Evolutionary conservation across 2,113 vertebrate genomes (phyloP).

Genomic region (Raja brachyura): DNA sequence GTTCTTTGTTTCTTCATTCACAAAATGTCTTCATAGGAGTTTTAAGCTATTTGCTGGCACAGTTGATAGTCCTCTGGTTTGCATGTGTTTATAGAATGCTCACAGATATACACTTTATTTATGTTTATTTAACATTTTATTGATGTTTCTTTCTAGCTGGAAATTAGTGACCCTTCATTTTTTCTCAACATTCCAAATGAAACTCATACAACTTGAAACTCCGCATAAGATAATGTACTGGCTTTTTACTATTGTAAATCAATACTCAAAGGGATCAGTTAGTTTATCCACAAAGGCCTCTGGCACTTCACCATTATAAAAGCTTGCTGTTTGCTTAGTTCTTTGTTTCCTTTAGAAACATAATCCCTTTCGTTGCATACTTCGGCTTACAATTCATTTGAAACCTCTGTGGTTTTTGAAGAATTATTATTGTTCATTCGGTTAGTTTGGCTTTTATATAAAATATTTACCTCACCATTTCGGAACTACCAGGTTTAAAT

Average conservation of each 20-base stretch:
- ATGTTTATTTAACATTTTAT: no score
- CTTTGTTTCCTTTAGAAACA: not conserved
- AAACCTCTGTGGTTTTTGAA: not conserved
- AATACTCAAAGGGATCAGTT: not conserved
- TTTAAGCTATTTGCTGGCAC: not conserved
- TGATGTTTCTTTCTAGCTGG: conserved; percentile 12
- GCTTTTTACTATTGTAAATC: conserved; percentile 3
- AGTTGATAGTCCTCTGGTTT: not conserved
- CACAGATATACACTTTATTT: not conserved
- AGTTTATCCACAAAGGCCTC: not conserved
- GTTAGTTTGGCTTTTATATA: not conserved
- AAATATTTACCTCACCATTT: not conserved
- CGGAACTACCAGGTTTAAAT: not conserved
- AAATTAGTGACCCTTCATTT: not conserved
- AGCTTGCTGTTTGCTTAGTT: not conserved
- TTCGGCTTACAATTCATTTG: not conserved
- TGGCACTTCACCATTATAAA: not conserved
- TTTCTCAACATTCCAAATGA: not conserved
- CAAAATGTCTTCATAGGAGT: not conserved
- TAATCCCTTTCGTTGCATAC: not conserved
- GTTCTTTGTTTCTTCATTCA: no score
- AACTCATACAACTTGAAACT: not conserved
- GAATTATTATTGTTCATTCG: not conserved
- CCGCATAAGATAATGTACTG: not conserved
- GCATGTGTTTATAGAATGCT: not conserved